Percentiles rank a stretch among this genome's conserved stretches.
phyloP scores from a whole-genome alignment of 2,888 invertebrate species.

The Cephus rjabovi region DNA sequence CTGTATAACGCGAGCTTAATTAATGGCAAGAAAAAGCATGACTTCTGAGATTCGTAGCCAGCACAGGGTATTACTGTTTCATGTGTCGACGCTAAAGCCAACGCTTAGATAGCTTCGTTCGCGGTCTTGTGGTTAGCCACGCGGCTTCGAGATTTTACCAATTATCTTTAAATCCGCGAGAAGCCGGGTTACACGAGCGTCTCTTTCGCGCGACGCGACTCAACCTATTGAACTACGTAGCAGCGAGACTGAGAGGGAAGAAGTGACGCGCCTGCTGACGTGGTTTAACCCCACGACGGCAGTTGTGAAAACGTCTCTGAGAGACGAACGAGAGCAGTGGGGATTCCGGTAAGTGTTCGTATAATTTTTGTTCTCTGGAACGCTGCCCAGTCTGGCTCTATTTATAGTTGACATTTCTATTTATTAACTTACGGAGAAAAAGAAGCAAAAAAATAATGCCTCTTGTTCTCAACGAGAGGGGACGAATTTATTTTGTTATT shows the following conservation, averaged over 20 bases:
- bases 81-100: background rate
- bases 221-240: too few relatives aligned
- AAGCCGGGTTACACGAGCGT: too few relatives aligned
- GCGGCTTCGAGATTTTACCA: background rate
- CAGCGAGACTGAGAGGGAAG: too few relatives aligned
- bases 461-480: background rate
- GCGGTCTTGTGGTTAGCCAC: background rate
- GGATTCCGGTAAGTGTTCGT: background rate
- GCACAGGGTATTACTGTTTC: background rate
- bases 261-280: too few relatives aligned
- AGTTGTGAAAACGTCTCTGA: background rate
- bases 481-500: background rate
- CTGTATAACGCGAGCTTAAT: slow-evolving; percentile 23
- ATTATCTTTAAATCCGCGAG: background rate
- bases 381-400: background rate
- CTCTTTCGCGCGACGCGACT: too few relatives aligned
- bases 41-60: slow-evolving; percentile 14
- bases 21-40: slow-evolving; percentile 17
- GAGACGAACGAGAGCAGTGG: background rate
- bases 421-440: background rate
- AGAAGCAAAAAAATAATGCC: background rate
- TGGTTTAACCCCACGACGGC: background rate
- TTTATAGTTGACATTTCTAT: background rate
- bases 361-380: background rate
- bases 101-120: background rate